Evolutionary conservation across 1,140 invertebrate genomes (phyloP).

Genomic region (Caenorhabditis inopinata): DNA sequence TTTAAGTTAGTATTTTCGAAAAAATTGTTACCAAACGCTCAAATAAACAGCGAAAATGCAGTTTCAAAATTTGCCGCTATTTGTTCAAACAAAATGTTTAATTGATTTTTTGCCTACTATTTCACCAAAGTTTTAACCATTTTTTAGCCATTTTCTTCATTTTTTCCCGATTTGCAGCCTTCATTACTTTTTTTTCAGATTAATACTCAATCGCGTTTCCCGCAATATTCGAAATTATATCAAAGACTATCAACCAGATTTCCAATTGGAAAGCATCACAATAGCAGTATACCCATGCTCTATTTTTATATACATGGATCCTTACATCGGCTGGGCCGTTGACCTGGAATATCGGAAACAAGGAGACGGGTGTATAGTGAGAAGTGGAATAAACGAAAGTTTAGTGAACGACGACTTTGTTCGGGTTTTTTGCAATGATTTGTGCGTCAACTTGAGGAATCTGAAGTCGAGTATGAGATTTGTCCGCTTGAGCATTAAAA

Average conservation of each 20-base stretch:
- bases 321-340: not conserved
- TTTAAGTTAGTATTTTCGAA: no score
- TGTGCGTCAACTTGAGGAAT: not conserved
- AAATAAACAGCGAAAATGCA: no score
- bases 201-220: not conserved
- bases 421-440: not conserved
- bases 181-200: no score
- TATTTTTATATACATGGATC: not conserved
- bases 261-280: not conserved
- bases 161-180: no score
- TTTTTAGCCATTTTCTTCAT: no score
- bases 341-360: not conserved
- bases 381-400: not conserved
- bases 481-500: not conserved
- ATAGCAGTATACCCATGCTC: not conserved
- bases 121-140: no score
- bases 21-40: no score
- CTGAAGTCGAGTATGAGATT: not conserved
- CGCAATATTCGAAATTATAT: not conserved
- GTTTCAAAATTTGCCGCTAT: no score
- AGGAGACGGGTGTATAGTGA: not conserved
- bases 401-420: not conserved
- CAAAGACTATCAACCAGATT: not conserved
- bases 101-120: no score
- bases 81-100: no score